phyloP scores from a whole-genome alignment of 2,888 invertebrate genomes.

The Neria commutata region DNA sequence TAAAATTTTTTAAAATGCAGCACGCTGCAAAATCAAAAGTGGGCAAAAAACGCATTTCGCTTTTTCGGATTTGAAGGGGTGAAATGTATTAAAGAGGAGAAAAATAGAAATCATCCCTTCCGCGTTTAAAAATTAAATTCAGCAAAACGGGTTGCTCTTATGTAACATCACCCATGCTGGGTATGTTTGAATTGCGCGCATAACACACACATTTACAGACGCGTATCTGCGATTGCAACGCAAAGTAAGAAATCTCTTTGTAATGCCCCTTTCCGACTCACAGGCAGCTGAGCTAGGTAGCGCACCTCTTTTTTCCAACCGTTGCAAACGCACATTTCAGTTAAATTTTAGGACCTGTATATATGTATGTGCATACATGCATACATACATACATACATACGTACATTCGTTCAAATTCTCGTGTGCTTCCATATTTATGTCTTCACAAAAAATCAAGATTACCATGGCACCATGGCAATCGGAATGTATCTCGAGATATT shows the following conservation, averaged over 20 bases:
- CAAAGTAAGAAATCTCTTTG: constrained; percentile 30
- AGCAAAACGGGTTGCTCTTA: constrained; percentile 37
- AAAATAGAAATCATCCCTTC: constrained; percentile 37
- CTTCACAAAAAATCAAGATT: too few relatives aligned
- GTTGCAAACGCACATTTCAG: background rate
- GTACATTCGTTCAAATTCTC: background rate
- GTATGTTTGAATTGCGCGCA: constrained; percentile 5
- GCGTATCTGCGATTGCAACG: constrained; percentile 31
- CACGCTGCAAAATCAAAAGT: constrained; percentile 5
- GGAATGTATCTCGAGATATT: too few relatives aligned
- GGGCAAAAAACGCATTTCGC: constrained; percentile 8
- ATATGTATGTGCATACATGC: background rate
- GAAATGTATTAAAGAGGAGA: too few relatives aligned
- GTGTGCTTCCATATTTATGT: too few relatives aligned
- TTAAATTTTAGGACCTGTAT: background rate
- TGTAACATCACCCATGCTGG: constrained; percentile 27
- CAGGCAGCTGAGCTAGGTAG: too few relatives aligned
- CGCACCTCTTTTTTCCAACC: background rate
- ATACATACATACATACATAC: constrained; percentile 8
- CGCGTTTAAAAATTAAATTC: constrained; percentile 28
- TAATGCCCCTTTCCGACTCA: constrained; percentile 25
- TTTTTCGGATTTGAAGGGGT: constrained; percentile 28
- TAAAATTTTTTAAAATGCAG: constrained; percentile 18
- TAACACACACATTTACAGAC: constrained; percentile 6
- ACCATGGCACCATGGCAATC: too few relatives aligned